A percentile compares a stretch with the other conserved stretches of the same genome.
Evolutionary conservation across 2,888 invertebrate species (phyloP).

Genomic region (Acleris emargana): DNA sequence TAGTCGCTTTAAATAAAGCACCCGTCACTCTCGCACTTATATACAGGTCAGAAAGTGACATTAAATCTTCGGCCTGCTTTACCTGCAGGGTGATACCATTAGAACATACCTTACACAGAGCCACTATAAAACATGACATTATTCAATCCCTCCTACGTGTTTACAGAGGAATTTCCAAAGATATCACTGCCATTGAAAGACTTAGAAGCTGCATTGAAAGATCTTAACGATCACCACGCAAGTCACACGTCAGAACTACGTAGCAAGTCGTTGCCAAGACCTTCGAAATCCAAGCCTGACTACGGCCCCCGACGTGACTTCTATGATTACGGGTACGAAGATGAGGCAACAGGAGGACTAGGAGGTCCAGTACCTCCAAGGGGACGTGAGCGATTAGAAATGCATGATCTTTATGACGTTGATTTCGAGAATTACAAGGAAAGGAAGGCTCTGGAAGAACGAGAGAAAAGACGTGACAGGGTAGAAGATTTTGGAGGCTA

Average conservation of each 20-base stretch:
- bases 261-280: conserved; percentile 73
- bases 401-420: conserved; percentile 74
- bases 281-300: conserved; percentile 61
- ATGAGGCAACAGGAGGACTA: conserved; percentile 45
- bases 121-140: too few species aligned
- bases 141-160: background rate
- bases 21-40: too few species aligned
- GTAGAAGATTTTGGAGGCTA: conserved; percentile 53
- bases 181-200: conserved; percentile 75
- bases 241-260: conserved; percentile 57
- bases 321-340: conserved; percentile 61
- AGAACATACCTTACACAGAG: background rate
- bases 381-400: conserved; percentile 64
- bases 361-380: background rate
- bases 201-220: conserved; percentile 71
- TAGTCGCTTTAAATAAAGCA: too few species aligned
- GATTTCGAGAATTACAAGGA: conserved; percentile 81
- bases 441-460: conserved; percentile 62
- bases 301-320: conserved; percentile 64
- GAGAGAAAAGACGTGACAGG: conserved; percentile 51
- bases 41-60: too few species aligned
- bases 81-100: too few species aligned
- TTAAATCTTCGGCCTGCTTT: too few species aligned
- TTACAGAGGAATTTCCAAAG: conserved; percentile 71
- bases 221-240: conserved; percentile 68